Evolutionary conservation across 2,113 vertebrate species (phyloP).

Genomic region (Piliocolobus tephrosceles): DNA sequence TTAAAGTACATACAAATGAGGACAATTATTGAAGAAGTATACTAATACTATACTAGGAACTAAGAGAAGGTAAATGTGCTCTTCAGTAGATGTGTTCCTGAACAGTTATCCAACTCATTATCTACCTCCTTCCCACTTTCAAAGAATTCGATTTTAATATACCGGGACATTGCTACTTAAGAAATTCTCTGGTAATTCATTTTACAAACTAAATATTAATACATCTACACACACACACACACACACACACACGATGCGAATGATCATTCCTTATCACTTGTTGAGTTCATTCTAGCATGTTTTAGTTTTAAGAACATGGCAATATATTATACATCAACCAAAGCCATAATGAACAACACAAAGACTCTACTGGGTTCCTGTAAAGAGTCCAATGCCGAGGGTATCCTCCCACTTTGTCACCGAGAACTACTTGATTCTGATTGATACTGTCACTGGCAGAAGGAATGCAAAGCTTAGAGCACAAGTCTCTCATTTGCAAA

Average conservation of each 20-base stretch:
- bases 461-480: neutral
- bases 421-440: slow-evolving; percentile 26
- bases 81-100: neutral
- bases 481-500: neutral
- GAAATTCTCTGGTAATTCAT: slow-evolving; percentile 29
- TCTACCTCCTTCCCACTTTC: neutral
- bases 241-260: neutral
- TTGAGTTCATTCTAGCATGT: slow-evolving; percentile 28
- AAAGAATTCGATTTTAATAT: slow-evolving; percentile 45
- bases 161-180: neutral
- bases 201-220: slow-evolving; percentile 12
- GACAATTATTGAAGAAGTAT: slow-evolving; percentile 2
- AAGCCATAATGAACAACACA: neutral
- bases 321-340: neutral
- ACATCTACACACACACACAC: neutral
- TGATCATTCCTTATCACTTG: neutral
- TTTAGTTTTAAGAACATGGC: neutral
- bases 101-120: neutral
- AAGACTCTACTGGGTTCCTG: neutral
- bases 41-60: neutral
- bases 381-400: neutral
- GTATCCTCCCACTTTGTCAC: neutral
- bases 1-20: slow-evolving; percentile 1
- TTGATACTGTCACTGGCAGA: neutral
- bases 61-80: neutral